These are phyloP conservation scores for Linepithema humile DNA, from an alignment of 1,140 invertebrate species.

Conservation along the genomic window DNA sequence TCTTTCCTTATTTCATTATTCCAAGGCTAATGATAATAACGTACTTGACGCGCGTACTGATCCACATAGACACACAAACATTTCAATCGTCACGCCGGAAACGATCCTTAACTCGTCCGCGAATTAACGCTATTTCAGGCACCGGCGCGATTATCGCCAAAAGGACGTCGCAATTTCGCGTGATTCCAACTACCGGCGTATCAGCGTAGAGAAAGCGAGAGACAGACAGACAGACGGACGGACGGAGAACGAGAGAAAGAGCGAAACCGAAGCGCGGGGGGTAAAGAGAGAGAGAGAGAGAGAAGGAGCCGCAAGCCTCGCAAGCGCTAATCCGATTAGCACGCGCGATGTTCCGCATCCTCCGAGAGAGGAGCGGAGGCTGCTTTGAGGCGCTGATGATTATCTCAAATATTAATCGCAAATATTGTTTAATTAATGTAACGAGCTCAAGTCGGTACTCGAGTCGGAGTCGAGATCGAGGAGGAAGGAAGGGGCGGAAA, in stretches of 20 bases:
- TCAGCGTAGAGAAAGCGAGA: conserved; percentile 13
- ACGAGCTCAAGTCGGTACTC: conserved; percentile 68
- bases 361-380: conserved; percentile 59
- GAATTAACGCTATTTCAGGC: conserved; percentile 54
- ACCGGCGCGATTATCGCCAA: conserved; percentile 46
- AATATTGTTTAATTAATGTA: conserved; percentile 83
- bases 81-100: conserved; percentile 46
- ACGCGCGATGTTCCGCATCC: conserved; percentile 68
- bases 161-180: conserved; percentile 53
- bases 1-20: not conserved
- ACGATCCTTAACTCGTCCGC: conserved; percentile 49
- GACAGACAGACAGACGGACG: conserved; percentile 21
- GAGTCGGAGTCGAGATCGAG: conserved; percentile 10
- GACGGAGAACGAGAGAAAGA: conserved; percentile 38
- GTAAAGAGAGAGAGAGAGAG: conserved; percentile 37
- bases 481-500: not conserved
- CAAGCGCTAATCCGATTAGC: conserved; percentile 71
- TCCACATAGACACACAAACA: not conserved
- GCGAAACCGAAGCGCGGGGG: conserved; percentile 29
- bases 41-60: not conserved
- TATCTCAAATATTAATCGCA: conserved; percentile 83
- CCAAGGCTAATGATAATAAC: not conserved
- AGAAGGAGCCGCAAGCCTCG: conserved; percentile 52
- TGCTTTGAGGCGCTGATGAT: conserved; percentile 81
- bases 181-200: conserved; percentile 48